Conservation (phyloP, 2,113 vertebrate species). For the Triplophysa dalaica region DNA sequence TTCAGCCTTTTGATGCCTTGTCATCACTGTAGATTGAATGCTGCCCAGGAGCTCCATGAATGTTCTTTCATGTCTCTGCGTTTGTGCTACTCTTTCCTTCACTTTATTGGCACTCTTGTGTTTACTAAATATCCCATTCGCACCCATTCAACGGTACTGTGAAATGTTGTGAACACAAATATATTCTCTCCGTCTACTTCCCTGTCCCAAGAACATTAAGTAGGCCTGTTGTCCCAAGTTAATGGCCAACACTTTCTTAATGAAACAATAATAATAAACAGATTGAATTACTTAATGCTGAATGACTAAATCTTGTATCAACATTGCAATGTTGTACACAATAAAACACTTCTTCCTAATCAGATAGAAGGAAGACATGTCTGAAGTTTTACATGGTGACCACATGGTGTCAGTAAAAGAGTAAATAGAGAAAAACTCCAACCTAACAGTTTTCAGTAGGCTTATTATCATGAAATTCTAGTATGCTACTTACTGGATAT, state of each 20-base stretch:
- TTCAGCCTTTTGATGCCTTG: conserved; percentile 78
- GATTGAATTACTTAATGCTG: not conserved
- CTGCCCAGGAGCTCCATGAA: conserved; percentile 73
- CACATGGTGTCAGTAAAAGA: conserved; percentile 38
- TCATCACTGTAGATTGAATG: conserved; percentile 72
- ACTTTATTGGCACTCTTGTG: conserved; percentile 48
- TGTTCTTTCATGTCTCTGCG: conserved; percentile 33
- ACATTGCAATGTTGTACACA: not conserved
- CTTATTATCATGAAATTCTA: too few species aligned
- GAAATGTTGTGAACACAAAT: conserved; percentile 70
- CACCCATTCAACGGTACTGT: conserved; percentile 51
- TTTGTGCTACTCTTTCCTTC: conserved; percentile 26
- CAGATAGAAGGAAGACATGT: not conserved
- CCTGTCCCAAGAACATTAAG: not conserved
- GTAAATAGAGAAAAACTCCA: not conserved
- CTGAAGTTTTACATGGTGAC: not conserved
- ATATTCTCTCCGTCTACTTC: not conserved
- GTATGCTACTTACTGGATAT: too few species aligned
- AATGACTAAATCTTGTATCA: not conserved
- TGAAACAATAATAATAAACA: not conserved
- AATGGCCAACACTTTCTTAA: not conserved
- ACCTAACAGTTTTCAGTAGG: not conserved
- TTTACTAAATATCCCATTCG: conserved; percentile 65
- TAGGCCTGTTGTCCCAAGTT: not conserved
- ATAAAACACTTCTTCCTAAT: not conserved